A percentile compares a stretch with the other conserved stretches of the same genome.
phyloP scores from a whole-genome alignment of 2,113 vertebrate species.

The Piaya cayana region DNA sequence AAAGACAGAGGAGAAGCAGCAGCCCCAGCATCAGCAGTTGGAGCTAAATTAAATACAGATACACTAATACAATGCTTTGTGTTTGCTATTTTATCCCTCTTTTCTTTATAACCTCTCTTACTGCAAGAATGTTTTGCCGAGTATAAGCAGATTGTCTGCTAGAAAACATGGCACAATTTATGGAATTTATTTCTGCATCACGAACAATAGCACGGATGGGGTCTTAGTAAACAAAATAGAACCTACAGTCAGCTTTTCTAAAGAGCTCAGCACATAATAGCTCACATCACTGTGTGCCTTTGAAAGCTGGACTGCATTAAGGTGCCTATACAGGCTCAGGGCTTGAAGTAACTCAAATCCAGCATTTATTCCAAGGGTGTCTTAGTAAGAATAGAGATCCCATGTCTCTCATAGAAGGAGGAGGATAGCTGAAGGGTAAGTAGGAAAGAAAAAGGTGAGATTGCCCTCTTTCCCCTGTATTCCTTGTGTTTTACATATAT shows the following conservation, averaged over 20 bases:
- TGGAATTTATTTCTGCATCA: not conserved
- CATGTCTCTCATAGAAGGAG: not conserved
- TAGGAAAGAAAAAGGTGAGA: not conserved
- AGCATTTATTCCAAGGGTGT: not conserved
- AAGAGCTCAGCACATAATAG: not conserved
- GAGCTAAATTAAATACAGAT: constrained; percentile 16
- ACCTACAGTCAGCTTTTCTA: not conserved
- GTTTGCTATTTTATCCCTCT: not conserved
- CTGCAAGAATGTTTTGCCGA: not conserved
- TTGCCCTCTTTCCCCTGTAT: not conserved
- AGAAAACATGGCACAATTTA: not conserved
- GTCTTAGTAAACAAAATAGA: not conserved
- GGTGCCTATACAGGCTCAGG: not conserved
- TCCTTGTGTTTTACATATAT: not conserved
- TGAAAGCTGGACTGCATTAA: not conserved
- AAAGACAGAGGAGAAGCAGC: not conserved
- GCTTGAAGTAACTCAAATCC: not conserved
- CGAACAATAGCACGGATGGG: not conserved
- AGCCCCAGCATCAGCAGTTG: not conserved
- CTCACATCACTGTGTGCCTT: not conserved
- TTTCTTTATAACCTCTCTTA: constrained; percentile 1
- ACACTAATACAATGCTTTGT: not conserved
- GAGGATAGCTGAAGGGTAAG: not conserved
- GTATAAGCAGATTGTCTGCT: not conserved
- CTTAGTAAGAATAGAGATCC: not conserved